Conservation (phyloP, 1,140 invertebrate genomes). For the Mamestra configurata region DNA sequence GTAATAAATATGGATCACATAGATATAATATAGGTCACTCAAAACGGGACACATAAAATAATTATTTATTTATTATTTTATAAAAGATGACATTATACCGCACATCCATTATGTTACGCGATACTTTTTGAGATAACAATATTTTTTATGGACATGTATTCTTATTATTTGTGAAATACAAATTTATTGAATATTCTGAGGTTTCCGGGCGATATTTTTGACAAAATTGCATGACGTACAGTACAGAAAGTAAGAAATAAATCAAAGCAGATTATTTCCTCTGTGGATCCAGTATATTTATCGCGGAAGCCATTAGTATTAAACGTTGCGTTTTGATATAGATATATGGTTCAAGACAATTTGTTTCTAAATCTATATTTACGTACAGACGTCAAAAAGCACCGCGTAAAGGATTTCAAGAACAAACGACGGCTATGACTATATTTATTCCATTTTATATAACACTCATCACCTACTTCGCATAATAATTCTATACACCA, state of each 20-base stretch:
- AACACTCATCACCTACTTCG: constrained; percentile 78
- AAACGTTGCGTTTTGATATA: constrained; percentile 5
- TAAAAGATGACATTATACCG: constrained; percentile 74
- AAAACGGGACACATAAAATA: constrained; percentile 73
- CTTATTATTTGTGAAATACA: neutral
- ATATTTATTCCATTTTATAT: constrained; percentile 76
- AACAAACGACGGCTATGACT: constrained; percentile 63
- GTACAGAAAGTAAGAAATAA: constrained; percentile 13
- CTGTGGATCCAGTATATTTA: constrained; percentile 27
- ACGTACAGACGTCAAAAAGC: constrained; percentile 39
- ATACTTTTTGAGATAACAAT: constrained; percentile 33
- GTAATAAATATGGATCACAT: constrained; percentile 66
- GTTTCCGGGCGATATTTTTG: constrained; percentile 14
- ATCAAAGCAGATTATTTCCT: constrained; percentile 36
- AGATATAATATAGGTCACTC: constrained; percentile 70
- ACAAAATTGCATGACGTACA: constrained; percentile 40
- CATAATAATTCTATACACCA: constrained; percentile 72
- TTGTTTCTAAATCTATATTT: constrained; percentile 5
- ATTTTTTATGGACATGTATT: constrained; percentile 12
- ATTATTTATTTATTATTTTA: constrained; percentile 54
- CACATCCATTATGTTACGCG: constrained; percentile 45
- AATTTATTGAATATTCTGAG: neutral
- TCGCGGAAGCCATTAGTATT: constrained; percentile 36
- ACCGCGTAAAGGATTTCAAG: constrained; percentile 46
- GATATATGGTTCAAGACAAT: constrained; percentile 29